Base-by-base conservation (phyloP, 2,113 vertebrate genomes). In the Piprites chloris region DNA sequence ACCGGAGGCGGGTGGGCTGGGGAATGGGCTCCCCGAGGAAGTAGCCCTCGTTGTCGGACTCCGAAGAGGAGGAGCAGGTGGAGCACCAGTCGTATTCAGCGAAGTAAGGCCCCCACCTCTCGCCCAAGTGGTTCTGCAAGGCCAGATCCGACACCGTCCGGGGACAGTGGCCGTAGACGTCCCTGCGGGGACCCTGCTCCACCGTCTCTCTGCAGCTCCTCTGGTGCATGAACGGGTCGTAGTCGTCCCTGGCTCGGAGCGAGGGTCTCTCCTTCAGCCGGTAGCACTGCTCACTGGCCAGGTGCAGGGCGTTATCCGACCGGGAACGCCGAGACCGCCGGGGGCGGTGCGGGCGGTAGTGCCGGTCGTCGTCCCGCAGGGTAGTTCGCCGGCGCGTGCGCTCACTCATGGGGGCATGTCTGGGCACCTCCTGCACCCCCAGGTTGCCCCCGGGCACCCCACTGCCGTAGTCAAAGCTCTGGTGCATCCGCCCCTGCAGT, bases 31-130 rank as follows among this genome's bases (percentile, higher is more conserved):
- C 99, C 19, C 99, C 99, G 6, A 99, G 98, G 97, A 99, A 99
- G 95, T 99, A 99, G 55, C 99, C 99, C 97, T 99, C 99, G 14
- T 99, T 99, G 97, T 99, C 99, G 0, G 99, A 99, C 91, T 99
- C 99, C 0, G 99, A 99, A 11, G 99, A 99, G 12, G 99, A 99
- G 16, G 99, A 99, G 97, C 99, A 99, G 53, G 99, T 99, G 32
- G 99, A 99, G 92, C 99, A 99, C 99, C 99, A 99, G 92, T 99
- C 99, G 30, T 99, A 99, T 19, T 99, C 99, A 8, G 99, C 98
- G 20, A 98, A 98, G 95, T 99, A 99, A 47, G 98, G 98, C 89
- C 98, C 98, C 98, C 98, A 99, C 1, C 98, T 98, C 85, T 98
- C 97, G 4, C 98, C 98, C 18, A 98, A 98, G 24, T 99, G 99